These are phyloP conservation scores for Euclidia mi DNA, from an alignment of 2,888 invertebrate species.

Conservation along the genomic window DNA sequence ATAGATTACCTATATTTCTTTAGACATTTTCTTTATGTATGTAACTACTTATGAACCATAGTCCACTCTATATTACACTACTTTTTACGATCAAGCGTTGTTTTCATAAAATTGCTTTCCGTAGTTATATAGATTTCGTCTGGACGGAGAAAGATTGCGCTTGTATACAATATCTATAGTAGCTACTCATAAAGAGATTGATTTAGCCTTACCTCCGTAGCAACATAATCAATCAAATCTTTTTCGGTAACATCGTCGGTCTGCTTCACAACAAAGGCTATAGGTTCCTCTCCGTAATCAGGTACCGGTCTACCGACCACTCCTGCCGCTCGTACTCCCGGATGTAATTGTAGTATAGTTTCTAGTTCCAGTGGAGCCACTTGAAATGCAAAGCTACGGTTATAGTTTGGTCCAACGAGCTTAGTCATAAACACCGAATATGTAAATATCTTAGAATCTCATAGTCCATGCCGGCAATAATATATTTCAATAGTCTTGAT, in stretches of 20 bases:
- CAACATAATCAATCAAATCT: slow-evolving; percentile 89
- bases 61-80: too few species aligned
- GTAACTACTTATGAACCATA: too few species aligned
- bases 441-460: too few species aligned
- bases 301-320: slow-evolving; percentile 94
- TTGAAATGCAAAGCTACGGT: slow-evolving; percentile 63
- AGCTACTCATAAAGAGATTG: not conserved
- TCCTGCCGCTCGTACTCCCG: slow-evolving; percentile 93
- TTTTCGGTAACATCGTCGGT: slow-evolving; percentile 85
- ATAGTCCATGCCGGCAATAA: too few species aligned
- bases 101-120: too few species aligned
- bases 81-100: too few species aligned
- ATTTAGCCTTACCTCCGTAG: slow-evolving; percentile 64
- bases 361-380: slow-evolving; percentile 96
- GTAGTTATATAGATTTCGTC: too few species aligned
- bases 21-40: too few species aligned
- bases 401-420: too few species aligned
- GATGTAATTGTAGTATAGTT: slow-evolving; percentile 92
- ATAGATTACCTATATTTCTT: too few species aligned
- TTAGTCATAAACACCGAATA: too few species aligned
- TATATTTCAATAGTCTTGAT: too few species aligned
- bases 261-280: slow-evolving; percentile 93
- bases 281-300: slow-evolving; percentile 92
- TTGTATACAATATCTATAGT: not conserved
- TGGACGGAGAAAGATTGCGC: not conserved